A percentile compares a stretch with the other conserved stretches of the same genome.
phyloP scores from a whole-genome alignment of 2,113 vertebrate genomes.

The Phainopepla nitens region DNA sequence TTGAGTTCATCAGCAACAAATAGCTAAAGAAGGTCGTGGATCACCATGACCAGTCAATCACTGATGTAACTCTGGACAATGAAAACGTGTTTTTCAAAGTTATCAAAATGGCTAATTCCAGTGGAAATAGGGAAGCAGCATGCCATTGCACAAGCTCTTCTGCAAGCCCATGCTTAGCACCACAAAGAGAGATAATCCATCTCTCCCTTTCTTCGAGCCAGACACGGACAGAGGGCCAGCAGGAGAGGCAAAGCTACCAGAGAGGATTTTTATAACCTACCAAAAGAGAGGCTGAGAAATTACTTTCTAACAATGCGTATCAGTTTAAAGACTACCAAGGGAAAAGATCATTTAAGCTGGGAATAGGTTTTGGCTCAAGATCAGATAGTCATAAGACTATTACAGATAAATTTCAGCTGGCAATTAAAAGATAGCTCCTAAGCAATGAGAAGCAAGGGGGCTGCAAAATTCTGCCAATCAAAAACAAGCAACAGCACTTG shows the following conservation, averaged over 20 bases:
- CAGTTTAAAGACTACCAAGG: not conserved
- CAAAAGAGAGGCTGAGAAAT: not conserved
- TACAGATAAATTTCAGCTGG: not conserved
- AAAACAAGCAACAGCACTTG: not conserved
- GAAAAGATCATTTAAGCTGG: not conserved
- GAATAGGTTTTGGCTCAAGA: not conserved
- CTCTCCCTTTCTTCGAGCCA: fast-evolving
- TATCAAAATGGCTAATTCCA: not conserved
- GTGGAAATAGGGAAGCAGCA: not conserved
- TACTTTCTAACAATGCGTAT: not conserved
- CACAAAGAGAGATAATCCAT: fast-evolving
- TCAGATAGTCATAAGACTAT: not conserved
- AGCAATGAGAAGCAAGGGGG: not conserved
- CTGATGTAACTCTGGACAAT: not conserved
- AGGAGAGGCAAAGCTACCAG: not conserved
- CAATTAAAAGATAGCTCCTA: not conserved
- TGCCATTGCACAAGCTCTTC: not conserved
- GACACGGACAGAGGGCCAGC: not conserved
- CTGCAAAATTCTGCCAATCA: not conserved
- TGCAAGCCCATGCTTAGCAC: not conserved
- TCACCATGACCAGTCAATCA: not conserved
- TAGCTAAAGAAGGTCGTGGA: not conserved
- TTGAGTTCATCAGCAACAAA: not conserved
- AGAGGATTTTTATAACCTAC: not conserved
- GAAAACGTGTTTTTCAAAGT: not conserved